Conservation (phyloP, 2,888 invertebrate genomes). For the Dendrolimus pini region DNA sequence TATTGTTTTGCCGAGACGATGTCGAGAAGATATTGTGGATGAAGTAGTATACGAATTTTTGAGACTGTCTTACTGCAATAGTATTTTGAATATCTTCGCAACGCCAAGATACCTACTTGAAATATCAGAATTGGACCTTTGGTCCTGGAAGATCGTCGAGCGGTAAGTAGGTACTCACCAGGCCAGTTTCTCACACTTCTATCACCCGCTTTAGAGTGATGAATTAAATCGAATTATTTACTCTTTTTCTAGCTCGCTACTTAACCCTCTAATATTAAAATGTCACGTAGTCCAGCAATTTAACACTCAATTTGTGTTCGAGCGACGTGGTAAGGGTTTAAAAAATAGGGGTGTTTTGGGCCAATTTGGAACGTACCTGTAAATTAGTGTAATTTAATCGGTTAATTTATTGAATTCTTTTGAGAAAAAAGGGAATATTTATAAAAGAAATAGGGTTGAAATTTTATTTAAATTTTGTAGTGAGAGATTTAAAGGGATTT, state of each 20-base stretch:
- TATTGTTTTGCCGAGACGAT: no score
- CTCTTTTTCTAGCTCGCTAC: not conserved
- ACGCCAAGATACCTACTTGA: no score
- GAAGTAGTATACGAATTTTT: no score
- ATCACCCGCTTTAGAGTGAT: not conserved
- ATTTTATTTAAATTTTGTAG: constrained; percentile 8
- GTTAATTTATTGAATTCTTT: not conserved
- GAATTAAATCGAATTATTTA: not conserved
- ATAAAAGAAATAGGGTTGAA: constrained; percentile 9
- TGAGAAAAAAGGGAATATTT: constrained; percentile 7
- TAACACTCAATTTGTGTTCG: constrained; percentile 60
- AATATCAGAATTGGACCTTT: no score
- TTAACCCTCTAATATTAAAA: constrained; percentile 2
- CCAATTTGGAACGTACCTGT: not conserved
- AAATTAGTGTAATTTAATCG: not conserved
- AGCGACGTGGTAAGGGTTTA: constrained; percentile 26
- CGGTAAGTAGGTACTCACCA: no score
- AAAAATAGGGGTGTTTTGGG: constrained; percentile 22
- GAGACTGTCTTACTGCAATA: no score
- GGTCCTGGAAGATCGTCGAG: no score
- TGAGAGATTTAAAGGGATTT: no score
- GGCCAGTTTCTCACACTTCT: no score
- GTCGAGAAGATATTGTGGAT: no score
- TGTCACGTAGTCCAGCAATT: constrained; percentile 61
- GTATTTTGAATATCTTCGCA: no score